Evolutionary conservation across 2,888 invertebrate genomes (phyloP), one percentile per base, ranked within the genome.

Genomic region (Tinea pellionella): DNA sequence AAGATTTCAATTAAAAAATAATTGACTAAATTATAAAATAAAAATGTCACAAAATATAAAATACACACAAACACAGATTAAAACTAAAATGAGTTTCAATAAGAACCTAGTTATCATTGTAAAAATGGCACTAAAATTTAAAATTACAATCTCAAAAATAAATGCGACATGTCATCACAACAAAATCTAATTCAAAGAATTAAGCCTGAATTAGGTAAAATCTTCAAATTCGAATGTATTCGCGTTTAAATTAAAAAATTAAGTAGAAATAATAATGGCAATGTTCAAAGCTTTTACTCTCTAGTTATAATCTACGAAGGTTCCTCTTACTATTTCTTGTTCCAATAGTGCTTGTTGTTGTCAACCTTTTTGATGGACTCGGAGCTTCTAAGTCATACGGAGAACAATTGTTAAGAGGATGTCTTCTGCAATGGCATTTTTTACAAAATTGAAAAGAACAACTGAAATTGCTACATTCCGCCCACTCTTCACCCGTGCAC

Each of bases 361-460:
- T 85, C 72, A 78, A 82, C 65, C 84, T 74, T 66, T 88, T 88
- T n/a, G 86, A 82, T 15, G 88, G 88, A 67, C 88, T 88, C 43
- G 86, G 83, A 41, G 80, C 82, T 65, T 84, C 79, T 58, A 87
- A 70, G 65, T 81, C 84, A 67, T 82, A 84, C 64, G 75, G 77
- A 63, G 74, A 70, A 65, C 88, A 87, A 59, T 63, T 77, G 70
- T 75, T 82, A 71, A 78, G 77, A 67, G 80, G 77, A 67, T 86
- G 87, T 64, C 80, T 71, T 60, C 71, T 73, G 64, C 78, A 80
- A 61, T 73, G 80, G 68, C 88, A 89, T 69, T 78, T 77, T 65
- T 77, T 83, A 71, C 89, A 89, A 71, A 88, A 90, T 69, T 86
- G 80, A 74, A 83, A 85, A 53, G 80, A 70, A 73, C 89, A 89